phyloP scores from a whole-genome alignment of 1,140 invertebrate species.

The Drosophila persimilis region DNA sequence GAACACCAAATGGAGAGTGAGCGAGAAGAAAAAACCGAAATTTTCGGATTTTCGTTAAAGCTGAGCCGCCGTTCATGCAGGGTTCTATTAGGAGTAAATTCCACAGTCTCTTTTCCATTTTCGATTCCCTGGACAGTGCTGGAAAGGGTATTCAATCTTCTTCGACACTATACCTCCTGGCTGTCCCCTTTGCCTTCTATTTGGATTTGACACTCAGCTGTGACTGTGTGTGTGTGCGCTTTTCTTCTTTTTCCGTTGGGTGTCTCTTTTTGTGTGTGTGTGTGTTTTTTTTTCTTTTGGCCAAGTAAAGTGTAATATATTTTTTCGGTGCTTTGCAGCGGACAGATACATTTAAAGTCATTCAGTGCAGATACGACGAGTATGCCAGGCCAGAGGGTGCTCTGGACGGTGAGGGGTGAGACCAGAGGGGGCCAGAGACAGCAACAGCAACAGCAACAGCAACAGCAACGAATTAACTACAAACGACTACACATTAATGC shows the following conservation, averaged over 20 bases:
- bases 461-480: constrained; percentile 71
- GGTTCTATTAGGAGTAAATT: no score
- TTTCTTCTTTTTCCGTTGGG: constrained; percentile 25
- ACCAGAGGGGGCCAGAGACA: constrained; percentile 26
- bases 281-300: constrained; percentile 23
- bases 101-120: no score
- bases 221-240: constrained; percentile 28
- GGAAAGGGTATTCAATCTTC: constrained; percentile 4
- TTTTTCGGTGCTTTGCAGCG: constrained; percentile 59
- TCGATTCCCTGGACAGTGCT: no score
- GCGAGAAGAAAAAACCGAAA: no score
- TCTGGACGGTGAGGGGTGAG: constrained; percentile 16
- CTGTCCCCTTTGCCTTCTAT: constrained; percentile 8
- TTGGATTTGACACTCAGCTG: constrained; percentile 22
- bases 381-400: neutral
- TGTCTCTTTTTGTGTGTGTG: constrained; percentile 21
- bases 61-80: no score
- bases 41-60: no score
- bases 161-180: neutral
- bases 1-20: no score
- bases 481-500: constrained; percentile 81
- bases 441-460: constrained; percentile 17
- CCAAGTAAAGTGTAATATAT: constrained; percentile 65
- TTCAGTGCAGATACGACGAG: constrained; percentile 64
- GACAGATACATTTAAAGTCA: constrained; percentile 77